Percentiles rank a stretch among this genome's conserved stretches.
phyloP scores from a whole-genome alignment of 1,140 invertebrate genomes.

The Battus philenor region DNA sequence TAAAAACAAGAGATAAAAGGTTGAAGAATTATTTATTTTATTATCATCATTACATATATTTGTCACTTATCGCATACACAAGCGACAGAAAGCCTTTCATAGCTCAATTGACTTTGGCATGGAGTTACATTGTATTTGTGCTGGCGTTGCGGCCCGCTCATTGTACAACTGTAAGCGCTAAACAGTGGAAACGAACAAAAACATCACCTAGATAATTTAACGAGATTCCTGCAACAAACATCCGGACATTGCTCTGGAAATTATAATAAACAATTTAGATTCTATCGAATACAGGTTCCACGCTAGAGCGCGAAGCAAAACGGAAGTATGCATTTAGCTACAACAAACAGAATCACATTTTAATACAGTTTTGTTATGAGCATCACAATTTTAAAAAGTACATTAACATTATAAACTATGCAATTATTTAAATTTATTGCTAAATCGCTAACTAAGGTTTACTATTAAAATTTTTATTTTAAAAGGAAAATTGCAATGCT shows the following conservation, averaged over 20 bases:
- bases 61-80: conserved; percentile 71
- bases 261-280: too few relatives aligned
- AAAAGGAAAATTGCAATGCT: conserved; percentile 5
- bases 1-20: conserved; percentile 31
- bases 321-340: background rate
- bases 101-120: conserved; percentile 76
- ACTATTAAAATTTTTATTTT: background rate
- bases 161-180: conserved; percentile 37
- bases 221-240: conserved; percentile 5
- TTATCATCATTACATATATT: conserved; percentile 67
- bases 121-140: conserved; percentile 65
- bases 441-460: conserved; percentile 1
- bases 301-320: conserved; percentile 1
- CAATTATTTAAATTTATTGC: background rate
- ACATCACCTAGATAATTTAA: conserved; percentile 20
- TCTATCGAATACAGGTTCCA: background rate
- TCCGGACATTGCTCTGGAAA: background rate
- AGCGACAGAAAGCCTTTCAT: conserved; percentile 69
- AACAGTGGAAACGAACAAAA: conserved; percentile 26
- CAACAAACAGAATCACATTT: background rate
- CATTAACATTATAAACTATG: background rate
- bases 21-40: conserved; percentile 73
- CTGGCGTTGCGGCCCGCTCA: conserved; percentile 29
- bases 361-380: background rate
- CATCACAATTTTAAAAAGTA: conserved; percentile 9